These are phyloP conservation scores for Nasalis larvatus DNA, from an alignment of 2,113 vertebrate species.

Conservation along the genomic window DNA sequence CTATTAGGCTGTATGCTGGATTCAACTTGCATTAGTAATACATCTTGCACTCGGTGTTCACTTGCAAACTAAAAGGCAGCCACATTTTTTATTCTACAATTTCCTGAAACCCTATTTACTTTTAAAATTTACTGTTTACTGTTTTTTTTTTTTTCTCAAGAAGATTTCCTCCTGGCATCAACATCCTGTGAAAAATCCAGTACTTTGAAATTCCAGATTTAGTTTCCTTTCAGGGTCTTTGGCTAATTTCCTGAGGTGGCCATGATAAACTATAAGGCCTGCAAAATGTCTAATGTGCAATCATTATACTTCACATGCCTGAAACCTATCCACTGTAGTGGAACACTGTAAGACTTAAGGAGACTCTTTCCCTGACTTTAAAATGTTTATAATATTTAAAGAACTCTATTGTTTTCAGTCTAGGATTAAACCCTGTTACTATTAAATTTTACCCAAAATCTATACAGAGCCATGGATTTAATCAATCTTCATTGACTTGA, in stretches of 20 bases:
- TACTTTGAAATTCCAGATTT: background rate
- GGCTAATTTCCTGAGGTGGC: background rate
- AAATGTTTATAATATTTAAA: background rate
- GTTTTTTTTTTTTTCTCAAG: conserved; percentile 4
- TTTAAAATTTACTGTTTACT: background rate
- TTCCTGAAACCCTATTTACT: background rate
- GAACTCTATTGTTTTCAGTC: background rate
- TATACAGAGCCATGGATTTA: background rate
- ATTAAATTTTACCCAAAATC: background rate
- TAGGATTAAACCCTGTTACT: background rate
- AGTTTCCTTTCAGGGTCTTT: background rate
- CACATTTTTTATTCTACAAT: background rate
- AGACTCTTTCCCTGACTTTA: background rate
- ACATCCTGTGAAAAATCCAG: background rate
- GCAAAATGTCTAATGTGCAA: background rate
- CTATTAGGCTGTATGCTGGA: background rate
- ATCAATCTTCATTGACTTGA: background rate
- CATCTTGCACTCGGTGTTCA: background rate
- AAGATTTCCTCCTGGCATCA: background rate
- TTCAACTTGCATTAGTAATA: conserved; percentile 35
- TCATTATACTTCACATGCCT: rapidly evolving
- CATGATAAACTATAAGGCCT: background rate
- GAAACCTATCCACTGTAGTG: rapidly evolving
- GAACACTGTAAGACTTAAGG: background rate
- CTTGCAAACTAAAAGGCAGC: background rate